Evolutionary conservation across 2,888 invertebrate genomes (phyloP).

Genomic region (Cinara cedri): DNA sequence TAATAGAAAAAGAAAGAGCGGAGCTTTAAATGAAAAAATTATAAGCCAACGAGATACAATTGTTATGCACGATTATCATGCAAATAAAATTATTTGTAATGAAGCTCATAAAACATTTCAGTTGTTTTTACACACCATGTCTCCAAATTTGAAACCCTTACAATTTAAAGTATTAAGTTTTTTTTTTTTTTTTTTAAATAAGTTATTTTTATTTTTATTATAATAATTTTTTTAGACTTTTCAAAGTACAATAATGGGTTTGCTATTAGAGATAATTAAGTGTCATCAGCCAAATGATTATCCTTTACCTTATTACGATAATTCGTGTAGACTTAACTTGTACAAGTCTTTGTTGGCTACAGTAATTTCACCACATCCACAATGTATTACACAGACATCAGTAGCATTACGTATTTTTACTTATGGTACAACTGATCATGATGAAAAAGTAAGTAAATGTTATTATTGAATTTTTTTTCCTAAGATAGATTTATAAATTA

Average conservation of each 20-base stretch:
- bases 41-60: slow-evolving; percentile 44
- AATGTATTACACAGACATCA: slow-evolving; percentile 49
- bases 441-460: slow-evolving; percentile 53
- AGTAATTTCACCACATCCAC: slow-evolving; percentile 56
- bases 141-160: slow-evolving; percentile 29
- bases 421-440: slow-evolving; percentile 39
- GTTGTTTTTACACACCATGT: slow-evolving; percentile 38
- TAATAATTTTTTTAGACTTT: slow-evolving; percentile 39
- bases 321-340: slow-evolving; percentile 51
- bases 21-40: slow-evolving; percentile 47
- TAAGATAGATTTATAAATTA: too few species aligned
- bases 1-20: slow-evolving; percentile 48
- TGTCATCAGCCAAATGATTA: slow-evolving; percentile 34
- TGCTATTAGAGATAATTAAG: slow-evolving; percentile 47
- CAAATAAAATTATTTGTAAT: slow-evolving; percentile 39
- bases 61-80: slow-evolving; percentile 51
- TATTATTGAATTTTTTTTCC: background rate
- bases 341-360: slow-evolving; percentile 56
- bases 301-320: slow-evolving; percentile 57
- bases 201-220: background rate
- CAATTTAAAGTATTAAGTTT: slow-evolving; percentile 41
- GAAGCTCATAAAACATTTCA: slow-evolving; percentile 42
- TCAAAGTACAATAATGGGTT: slow-evolving; percentile 49
- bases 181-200: slow-evolving; percentile 11
- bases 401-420: slow-evolving; percentile 55